These are phyloP conservation scores for Colossoma macropomum DNA, from an alignment of 2,113 vertebrate species.

Conservation along the genomic window DNA sequence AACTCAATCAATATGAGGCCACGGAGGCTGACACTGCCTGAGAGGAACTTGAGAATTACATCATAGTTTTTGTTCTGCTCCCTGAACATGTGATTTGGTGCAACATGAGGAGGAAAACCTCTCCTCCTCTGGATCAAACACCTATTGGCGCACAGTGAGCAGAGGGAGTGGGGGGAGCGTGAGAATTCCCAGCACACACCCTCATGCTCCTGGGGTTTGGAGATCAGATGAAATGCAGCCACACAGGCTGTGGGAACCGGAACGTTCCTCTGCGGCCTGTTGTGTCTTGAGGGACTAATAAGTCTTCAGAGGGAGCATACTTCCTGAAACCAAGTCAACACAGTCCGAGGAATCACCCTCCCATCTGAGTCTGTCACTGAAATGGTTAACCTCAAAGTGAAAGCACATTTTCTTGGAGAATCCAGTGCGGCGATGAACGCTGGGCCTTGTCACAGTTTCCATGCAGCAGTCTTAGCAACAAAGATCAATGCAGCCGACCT, in stretches of 20 bases:
- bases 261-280: constrained; percentile 62
- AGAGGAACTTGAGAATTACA: not conserved
- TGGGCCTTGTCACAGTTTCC: not conserved
- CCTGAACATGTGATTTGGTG: not conserved
- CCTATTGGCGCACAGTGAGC: not conserved
- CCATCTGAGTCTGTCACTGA: not conserved
- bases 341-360: too few relatives aligned
- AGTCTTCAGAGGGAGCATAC: constrained; percentile 56
- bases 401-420: not conserved
- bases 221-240: constrained; percentile 60
- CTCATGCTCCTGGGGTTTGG: constrained; percentile 37
- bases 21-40: not conserved
- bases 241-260: constrained; percentile 64
- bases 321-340: constrained; percentile 63
- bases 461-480: not conserved
- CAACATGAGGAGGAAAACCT: not conserved
- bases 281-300: constrained; percentile 63
- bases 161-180: not conserved
- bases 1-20: too few relatives aligned
- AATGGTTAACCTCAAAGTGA: constrained; percentile 19
- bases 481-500: not conserved
- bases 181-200: constrained; percentile 11
- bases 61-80: not conserved
- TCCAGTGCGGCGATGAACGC: not conserved
- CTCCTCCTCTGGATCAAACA: not conserved